Conservation (phyloP, 2,113 vertebrate species). For the Phylloscopus trochiloides region DNA sequence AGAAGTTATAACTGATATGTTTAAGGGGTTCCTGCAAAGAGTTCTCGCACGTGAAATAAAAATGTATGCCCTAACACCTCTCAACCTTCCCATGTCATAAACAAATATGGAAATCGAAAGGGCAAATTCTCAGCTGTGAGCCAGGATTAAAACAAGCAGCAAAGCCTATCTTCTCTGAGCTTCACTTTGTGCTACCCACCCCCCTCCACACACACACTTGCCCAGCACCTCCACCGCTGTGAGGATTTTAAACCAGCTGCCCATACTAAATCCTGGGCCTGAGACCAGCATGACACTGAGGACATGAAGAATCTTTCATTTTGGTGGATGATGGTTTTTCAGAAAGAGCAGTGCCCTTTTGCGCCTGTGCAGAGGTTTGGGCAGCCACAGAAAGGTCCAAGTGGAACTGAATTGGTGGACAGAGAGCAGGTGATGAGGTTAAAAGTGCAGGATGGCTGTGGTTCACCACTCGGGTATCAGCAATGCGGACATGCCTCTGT, state of each 20-base stretch:
- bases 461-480: not conserved
- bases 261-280: not conserved
- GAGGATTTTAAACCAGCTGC: not conserved
- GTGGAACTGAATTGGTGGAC: not conserved
- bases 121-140: conserved; percentile 46
- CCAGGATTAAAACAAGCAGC: conserved; percentile 1
- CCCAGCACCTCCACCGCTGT: not conserved
- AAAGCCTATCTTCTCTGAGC: not conserved
- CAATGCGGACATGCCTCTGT: not conserved
- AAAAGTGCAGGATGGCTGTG: not conserved
- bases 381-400: not conserved
- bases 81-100: not conserved
- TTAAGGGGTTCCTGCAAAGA: not conserved
- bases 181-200: not conserved
- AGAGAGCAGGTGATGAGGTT: not conserved
- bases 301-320: not conserved
- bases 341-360: not conserved
- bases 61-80: not conserved
- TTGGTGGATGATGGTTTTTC: not conserved
- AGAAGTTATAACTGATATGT: not conserved
- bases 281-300: not conserved
- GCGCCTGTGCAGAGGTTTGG: not conserved
- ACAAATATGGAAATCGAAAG: conserved; percentile 9
- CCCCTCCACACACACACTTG: not conserved
- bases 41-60: not conserved